Percentiles rank a stretch among this genome's conserved stretches.
These are phyloP conservation scores for Anabas testudineus DNA, from an alignment of 2,797 vertebrate species.

Conservation along the genomic window DNA sequence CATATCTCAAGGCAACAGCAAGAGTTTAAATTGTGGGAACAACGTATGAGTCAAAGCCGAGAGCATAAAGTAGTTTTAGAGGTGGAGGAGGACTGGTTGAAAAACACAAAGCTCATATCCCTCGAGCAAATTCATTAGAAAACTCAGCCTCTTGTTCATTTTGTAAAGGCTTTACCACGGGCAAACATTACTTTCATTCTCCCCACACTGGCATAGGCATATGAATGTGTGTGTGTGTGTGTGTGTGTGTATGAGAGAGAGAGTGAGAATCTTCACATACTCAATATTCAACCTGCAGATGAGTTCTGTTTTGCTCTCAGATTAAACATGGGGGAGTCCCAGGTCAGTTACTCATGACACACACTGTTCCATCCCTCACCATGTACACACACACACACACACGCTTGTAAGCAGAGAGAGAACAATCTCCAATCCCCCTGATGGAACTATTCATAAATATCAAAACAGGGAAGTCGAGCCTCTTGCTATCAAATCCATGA, in stretches of 20 bases:
- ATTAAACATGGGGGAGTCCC: slow-evolving; percentile 84
- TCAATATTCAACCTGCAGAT: slow-evolving; percentile 80
- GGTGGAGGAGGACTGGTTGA: slow-evolving; percentile 54
- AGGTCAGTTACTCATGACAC: slow-evolving; percentile 84
- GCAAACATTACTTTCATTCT: slow-evolving; percentile 78
- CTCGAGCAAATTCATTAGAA: slow-evolving; percentile 72
- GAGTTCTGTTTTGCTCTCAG: slow-evolving; percentile 81
- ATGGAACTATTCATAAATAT: slow-evolving; percentile 80
- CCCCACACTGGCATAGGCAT: slow-evolving; percentile 60
- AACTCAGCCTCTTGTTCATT: slow-evolving; percentile 72
- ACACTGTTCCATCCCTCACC: slow-evolving; percentile 74
- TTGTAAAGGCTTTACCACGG: slow-evolving; percentile 73
- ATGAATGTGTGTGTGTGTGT: slow-evolving; percentile 33
- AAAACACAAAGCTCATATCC: slow-evolving; percentile 74
- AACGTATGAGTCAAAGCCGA: slow-evolving; percentile 56
- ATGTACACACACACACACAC: slow-evolving; percentile 36
- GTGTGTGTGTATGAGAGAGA: slow-evolving; percentile 22
- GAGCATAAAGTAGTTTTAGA: slow-evolving; percentile 68
- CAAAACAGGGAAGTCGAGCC: slow-evolving; percentile 70
- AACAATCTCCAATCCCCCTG: slow-evolving; percentile 73
- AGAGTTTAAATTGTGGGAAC: slow-evolving; percentile 61
- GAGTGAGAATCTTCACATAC: slow-evolving; percentile 56
- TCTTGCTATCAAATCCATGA: slow-evolving; percentile 73
- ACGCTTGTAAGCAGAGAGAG: slow-evolving; percentile 33
- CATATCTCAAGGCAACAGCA: slow-evolving; percentile 47